Conservation (phyloP, 2,797 vertebrate genomes). For the Arnoldichthys spilopterus region DNA sequence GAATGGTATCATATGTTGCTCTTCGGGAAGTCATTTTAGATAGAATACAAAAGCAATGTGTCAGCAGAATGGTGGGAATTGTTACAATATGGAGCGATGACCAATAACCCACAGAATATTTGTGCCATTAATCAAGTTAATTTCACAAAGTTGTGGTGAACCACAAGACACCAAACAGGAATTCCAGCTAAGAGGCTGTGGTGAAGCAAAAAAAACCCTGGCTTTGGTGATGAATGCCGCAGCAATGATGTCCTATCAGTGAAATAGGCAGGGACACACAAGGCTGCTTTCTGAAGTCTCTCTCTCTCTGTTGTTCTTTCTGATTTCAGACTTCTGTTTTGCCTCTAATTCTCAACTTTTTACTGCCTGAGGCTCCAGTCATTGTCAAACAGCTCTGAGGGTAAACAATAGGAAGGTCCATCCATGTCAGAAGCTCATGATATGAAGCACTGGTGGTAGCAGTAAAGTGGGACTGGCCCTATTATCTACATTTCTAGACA, state of each 20-base stretch:
- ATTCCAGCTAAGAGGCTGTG: slow-evolving; percentile 37
- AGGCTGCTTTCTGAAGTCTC: slow-evolving; percentile 16
- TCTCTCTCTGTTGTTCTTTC: slow-evolving; percentile 41
- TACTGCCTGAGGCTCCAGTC: not conserved
- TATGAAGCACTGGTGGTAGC: slow-evolving; percentile 13
- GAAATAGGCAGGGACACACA: slow-evolving; percentile 30
- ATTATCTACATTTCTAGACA: slow-evolving; percentile 12
- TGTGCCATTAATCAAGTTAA: slow-evolving; percentile 53
- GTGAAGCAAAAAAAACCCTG: slow-evolving; percentile 28
- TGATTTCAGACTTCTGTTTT: slow-evolving; percentile 34
- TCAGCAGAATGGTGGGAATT: slow-evolving; percentile 43
- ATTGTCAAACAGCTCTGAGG: slow-evolving; percentile 15
- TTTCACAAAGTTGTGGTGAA: slow-evolving; percentile 54
- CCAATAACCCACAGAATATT: slow-evolving; percentile 40
- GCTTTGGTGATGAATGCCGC: slow-evolving; percentile 50
- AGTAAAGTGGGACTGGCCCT: not conserved
- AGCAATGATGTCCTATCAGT: slow-evolving; percentile 38
- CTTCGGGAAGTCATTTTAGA: slow-evolving; percentile 15
- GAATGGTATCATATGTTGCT: slow-evolving; percentile 3
- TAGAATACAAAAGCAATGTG: slow-evolving; percentile 4
- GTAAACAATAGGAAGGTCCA: slow-evolving; percentile 11
- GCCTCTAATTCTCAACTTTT: slow-evolving; percentile 21
- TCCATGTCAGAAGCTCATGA: slow-evolving; percentile 12
- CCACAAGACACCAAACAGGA: slow-evolving; percentile 57
- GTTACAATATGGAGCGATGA: slow-evolving; percentile 35